Base-by-base conservation (phyloP, 1,140 invertebrate species). In the Plectrocnemia conspersa region DNA sequence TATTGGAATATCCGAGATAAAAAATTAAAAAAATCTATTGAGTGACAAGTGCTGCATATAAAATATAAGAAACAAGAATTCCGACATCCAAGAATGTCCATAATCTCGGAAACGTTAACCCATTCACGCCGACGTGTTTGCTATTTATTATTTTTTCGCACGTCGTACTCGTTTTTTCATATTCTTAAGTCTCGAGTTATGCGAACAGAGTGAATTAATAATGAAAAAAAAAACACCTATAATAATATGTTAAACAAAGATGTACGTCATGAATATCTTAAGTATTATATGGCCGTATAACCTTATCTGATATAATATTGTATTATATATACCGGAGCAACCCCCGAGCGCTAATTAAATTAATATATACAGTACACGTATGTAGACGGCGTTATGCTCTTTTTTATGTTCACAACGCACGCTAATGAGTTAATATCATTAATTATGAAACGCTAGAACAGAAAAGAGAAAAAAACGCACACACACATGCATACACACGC, bases 391-490 rank as follows among this genome's bases (percentile, higher is more conserved):
- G 35, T 11, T 15, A 10, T 35, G 40, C 47, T 9, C 21, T 44
- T 59, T 55, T 59, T 59, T 46, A 45, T 45, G 40, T 54, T 59
- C 23, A 13, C 52, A 32, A 52, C 42, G 47, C 46, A 46, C 52
- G 52, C 52, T 59, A 59, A 59, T 59, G 57, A 59, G 57, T 41
- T 54, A 36, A 52, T 59, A 55, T 52, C 24, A 46, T 53, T 53
- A 52, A 58, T 58, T 52, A 41, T 49, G 38, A 50, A 32, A 41
- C 46, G 18, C 23, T 48, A 48, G 18, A 25, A 50, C 13, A 48
- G 35, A 33, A 48, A 46, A 46, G 16, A 5, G 7, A 29, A 7
- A 29, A 29, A 7, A 29, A 29, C 27, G 27, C 27, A n/a, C 27
- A n/a, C 27, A 29, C 27, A 6, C 27, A n/a, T 29, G 27, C 6